Percentiles rank a stretch among this genome's conserved stretches.
phyloP scores from a whole-genome alignment of 2,113 vertebrate genomes.

The Trogon surrucura region DNA sequence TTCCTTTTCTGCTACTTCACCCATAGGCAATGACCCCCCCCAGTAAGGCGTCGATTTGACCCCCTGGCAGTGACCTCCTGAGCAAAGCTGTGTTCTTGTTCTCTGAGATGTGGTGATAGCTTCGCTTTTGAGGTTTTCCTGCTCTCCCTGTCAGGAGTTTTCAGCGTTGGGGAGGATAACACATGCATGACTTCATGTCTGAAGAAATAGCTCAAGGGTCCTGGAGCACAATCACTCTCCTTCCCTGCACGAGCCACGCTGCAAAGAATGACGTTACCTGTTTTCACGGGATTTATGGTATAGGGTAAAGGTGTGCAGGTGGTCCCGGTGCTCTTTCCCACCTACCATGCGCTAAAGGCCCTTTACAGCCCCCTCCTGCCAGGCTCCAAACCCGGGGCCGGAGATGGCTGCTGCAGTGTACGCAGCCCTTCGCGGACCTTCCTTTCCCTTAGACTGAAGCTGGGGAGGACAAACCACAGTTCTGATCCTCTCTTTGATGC shows the following conservation, averaged over 20 bases:
- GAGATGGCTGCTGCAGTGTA: not conserved
- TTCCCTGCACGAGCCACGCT: accelerated
- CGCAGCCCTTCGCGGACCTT: too few relatives aligned
- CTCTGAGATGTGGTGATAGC: accelerated
- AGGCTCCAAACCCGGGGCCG: too few relatives aligned
- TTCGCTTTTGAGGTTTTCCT: not conserved
- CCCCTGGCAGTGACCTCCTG: too few relatives aligned
- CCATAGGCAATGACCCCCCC: accelerated
- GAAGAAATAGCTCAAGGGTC: not conserved
- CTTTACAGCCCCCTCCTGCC: too few relatives aligned
- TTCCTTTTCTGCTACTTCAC: not conserved
- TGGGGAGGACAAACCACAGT: too few relatives aligned
- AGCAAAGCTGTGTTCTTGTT: not conserved
- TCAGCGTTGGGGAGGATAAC: too few relatives aligned
- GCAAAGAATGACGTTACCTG: accelerated
- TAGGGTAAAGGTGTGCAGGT: not conserved
- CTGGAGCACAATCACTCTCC: not conserved
- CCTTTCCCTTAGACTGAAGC: too few relatives aligned
- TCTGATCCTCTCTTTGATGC: not conserved
- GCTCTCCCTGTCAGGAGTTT: not conserved
- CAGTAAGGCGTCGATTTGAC: too few relatives aligned
- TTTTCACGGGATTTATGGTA: accelerated
- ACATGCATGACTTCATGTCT: accelerated
- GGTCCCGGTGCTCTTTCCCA: not conserved
- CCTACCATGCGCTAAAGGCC: too few relatives aligned